Evolutionary conservation across 2,113 vertebrate species (phyloP), one percentile per base, ranked within the genome.

Genomic region (Turnix velox): DNA sequence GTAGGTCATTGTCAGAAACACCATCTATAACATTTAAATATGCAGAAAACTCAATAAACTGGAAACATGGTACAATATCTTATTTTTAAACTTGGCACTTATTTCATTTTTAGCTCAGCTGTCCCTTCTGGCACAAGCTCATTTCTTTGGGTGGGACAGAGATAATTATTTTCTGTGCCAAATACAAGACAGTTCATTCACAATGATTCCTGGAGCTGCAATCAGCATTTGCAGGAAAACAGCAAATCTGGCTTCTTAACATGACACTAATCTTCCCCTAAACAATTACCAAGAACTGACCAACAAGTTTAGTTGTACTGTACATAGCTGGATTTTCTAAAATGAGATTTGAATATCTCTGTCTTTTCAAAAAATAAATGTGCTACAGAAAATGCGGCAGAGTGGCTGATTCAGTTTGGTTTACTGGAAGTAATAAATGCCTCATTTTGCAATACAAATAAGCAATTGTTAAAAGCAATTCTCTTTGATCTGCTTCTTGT

Each of bases 91-190:
- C 33, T 18, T 0, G 1, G 4, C 10, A 24, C 88, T 94, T 94
- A 55, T 82, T 68, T 93, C 65, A 46, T 89, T 95, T 92, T 92
- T 58, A 73, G 71, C 37, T 94, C 84, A 96, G 61, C 48, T 93
- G 57, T 95, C 31, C 42, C 46, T 93, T 77, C 73, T 96, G 81
- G 74, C 74, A 91, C 67, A 75, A 86, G 39, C 46, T 74, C 59
- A 94, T 22, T 71, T 95, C 71, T 87, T 92, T 88, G 68, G 81
- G 73, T 94, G 51, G 63, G 77, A 73, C 27, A 57, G 75, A 83
- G 80, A 87, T 91, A 95, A 95, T 96, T 90, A 51, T 88, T 88
- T 95, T 92, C 46, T 90, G 59, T 94, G 91, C 61, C 87, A 88
- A 72, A 69, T 27, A 92, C 58, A 92, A 79, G 81, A 17, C 30